phyloP scores from a whole-genome alignment of 2,113 vertebrate species.

The Anhinga anhinga region DNA sequence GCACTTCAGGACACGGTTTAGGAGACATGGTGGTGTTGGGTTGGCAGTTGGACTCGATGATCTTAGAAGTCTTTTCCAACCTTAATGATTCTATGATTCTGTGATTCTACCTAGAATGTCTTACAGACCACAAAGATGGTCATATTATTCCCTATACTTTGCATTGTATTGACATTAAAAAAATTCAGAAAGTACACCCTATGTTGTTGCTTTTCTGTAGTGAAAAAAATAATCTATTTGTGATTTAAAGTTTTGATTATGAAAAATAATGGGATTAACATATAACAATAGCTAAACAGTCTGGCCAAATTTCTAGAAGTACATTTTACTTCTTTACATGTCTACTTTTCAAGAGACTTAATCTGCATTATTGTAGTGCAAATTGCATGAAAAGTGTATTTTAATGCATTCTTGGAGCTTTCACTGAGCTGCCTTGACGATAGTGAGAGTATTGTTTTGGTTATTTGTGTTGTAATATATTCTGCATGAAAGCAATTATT shows the following conservation, averaged over 20 bases:
- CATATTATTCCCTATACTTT: background rate
- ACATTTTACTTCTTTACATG: conserved; percentile 27
- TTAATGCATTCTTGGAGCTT: conserved; percentile 51
- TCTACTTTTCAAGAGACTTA: conserved; percentile 43
- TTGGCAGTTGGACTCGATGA: too few species aligned
- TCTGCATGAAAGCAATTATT: conserved; percentile 22
- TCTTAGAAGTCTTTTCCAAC: too few species aligned
- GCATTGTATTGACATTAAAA: background rate
- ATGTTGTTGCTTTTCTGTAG: background rate
- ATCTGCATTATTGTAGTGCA: conserved; percentile 38
- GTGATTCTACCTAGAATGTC: background rate
- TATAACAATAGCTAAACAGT: background rate
- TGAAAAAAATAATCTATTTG: background rate
- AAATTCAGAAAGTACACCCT: background rate
- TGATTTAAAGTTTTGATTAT: background rate
- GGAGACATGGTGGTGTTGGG: too few species aligned
- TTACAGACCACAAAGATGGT: background rate
- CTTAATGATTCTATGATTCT: too few species aligned
- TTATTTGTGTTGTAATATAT: conserved; percentile 30
- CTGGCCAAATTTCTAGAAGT: conserved; percentile 29
- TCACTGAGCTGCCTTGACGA: conserved; percentile 19
- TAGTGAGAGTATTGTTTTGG: conserved; percentile 17
- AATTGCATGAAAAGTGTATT: conserved; percentile 33
- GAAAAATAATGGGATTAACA: conserved; percentile 3
- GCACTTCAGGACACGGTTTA: too few species aligned